Conservation (phyloP, 2,797 vertebrate genomes). For the Adrianichthys oophorus region DNA sequence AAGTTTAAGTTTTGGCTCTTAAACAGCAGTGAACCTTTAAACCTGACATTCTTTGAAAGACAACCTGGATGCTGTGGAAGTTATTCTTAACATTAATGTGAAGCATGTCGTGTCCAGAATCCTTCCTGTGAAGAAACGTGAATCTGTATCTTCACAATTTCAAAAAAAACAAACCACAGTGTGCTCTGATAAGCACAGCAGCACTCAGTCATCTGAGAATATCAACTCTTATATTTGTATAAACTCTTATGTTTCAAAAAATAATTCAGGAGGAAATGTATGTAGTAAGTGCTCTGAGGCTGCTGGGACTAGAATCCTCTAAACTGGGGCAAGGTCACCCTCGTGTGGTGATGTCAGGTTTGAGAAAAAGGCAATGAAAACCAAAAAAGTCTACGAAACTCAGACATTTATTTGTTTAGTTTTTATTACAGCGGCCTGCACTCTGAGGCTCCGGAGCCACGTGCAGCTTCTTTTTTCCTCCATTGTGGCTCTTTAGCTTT, state of each 20-base stretch:
- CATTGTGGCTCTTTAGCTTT: too few relatives aligned
- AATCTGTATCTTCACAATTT: background rate
- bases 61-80: too few relatives aligned
- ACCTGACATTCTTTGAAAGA: too few relatives aligned
- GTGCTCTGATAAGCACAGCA: background rate
- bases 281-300: background rate
- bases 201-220: background rate
- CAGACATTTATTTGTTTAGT: too few relatives aligned
- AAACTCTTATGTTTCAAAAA: background rate
- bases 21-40: too few relatives aligned
- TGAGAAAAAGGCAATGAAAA: background rate
- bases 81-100: too few relatives aligned
- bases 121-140: background rate
- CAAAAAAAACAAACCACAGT: background rate
- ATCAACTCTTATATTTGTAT: too few relatives aligned
- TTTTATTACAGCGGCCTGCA: too few relatives aligned
- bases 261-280: background rate
- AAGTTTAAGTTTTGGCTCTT: too few relatives aligned
- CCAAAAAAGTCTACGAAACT: too few relatives aligned
- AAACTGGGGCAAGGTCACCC: constrained; percentile 3
- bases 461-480: too few relatives aligned
- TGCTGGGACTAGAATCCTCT: background rate
- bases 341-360: background rate
- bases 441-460: too few relatives aligned
- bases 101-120: background rate